These are phyloP conservation scores for Falco columbarius DNA, from an alignment of 2,797 vertebrate genomes.

Conservation along the genomic window DNA sequence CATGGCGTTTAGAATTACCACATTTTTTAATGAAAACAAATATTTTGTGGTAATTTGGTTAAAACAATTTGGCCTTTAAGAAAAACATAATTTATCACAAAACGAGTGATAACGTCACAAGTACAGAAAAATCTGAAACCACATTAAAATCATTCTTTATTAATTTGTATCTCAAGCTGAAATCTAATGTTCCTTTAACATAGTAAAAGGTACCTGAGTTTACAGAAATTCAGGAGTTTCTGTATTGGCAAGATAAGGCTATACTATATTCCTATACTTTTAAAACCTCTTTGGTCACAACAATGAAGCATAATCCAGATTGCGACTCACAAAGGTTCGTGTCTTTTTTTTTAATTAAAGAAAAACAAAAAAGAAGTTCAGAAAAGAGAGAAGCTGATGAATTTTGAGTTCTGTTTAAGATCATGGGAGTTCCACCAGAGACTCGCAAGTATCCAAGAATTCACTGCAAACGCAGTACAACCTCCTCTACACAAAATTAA, in stretches of 20 bases:
- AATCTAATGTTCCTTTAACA: background rate
- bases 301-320: background rate
- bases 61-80: background rate
- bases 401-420: background rate
- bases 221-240: background rate
- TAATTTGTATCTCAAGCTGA: background rate
- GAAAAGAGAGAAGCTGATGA: background rate
- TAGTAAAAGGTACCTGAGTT: background rate
- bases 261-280: background rate
- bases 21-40: background rate
- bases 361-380: background rate
- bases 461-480: background rate
- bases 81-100: background rate
- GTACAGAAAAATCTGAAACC: background rate
- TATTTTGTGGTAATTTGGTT: background rate
- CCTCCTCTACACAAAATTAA: background rate
- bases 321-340: background rate
- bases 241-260: background rate
- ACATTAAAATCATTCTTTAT: background rate
- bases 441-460: background rate
- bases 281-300: background rate
- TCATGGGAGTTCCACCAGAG: background rate
- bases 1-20: background rate
- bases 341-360: background rate
- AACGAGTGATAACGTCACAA: background rate